Base-by-base conservation (phyloP, 1,140 invertebrate species). In the Rhyzopertha dominica region DNA sequence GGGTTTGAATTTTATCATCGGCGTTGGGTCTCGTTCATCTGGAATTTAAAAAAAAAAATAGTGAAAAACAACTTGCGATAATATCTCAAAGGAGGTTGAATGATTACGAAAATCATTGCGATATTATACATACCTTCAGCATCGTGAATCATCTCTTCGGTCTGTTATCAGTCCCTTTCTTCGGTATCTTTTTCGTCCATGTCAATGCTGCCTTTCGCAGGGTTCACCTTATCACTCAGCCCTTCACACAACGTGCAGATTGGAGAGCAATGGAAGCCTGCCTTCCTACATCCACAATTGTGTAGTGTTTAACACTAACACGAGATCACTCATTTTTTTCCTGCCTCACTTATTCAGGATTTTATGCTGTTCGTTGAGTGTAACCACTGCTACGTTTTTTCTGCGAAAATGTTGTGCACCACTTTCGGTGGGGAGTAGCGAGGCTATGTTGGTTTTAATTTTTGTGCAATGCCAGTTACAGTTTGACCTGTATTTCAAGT, bases 271-370 rank as follows among this genome's bases (percentile, higher is more conserved):
- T 34, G 31, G n/a, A 2, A 18, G 31, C 31, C 16, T 34, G 16
- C 9, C 31, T 34, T 34, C 31, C 31, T 34, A 2, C 31, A 34
- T 34, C 31, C n/a, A 34, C 31, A 34, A 16, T 34, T 34, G 31
- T 18, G n/a, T 34, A 17, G 31, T 30, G 29, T 19, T 31, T 42
- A 17, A 20, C 39, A 42, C 26, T 42, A 29, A 20, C 28, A 42
- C 28, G 17, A 31, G 17, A 31, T 20, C n/a, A 31, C 17, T 42
- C 13, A 4, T 20, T 31, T 8, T 43, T 43, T 12, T 1, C 1
- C 17, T 25, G 8, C 20, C 28, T 32, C 3, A 24, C 19, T n/a
- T 3, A 26, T 3, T 25, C 28, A n/a, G n/a, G n/a, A n/a, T n/a
- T 17, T n/a, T 36, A 13, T 35, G 29, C 13, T 43, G 30, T 18